Evolutionary conservation across 2,888 invertebrate species (phyloP).

Genomic region (Scrobipalpa atriplicella): DNA sequence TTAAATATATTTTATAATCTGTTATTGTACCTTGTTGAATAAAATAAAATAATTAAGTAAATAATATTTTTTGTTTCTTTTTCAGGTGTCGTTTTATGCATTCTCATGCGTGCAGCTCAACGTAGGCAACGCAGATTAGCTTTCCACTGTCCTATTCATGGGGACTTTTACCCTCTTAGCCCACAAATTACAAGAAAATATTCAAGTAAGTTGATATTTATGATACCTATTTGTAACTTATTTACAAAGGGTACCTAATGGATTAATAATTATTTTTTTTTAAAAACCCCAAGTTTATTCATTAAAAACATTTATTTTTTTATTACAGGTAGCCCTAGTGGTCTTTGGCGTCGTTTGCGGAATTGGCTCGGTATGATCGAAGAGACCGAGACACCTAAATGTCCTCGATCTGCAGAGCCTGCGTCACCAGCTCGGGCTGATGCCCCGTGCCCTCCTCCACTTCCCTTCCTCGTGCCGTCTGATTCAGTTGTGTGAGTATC

Average conservation of each 20-base stretch:
- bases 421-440: conserved; percentile 87
- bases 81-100: conserved; percentile 85
- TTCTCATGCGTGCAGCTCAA: conserved; percentile 86
- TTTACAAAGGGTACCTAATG: too few relatives aligned
- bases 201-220: conserved; percentile 78
- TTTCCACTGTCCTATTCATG: conserved; percentile 90
- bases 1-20: background rate
- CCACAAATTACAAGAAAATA: conserved; percentile 82
- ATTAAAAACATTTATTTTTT: too few relatives aligned
- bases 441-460: conserved; percentile 88
- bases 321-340: conserved; percentile 63
- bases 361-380: conserved; percentile 74
- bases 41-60: background rate
- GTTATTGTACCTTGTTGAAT: too few relatives aligned
- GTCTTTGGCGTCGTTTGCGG: conserved; percentile 68
- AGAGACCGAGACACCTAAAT: conserved; percentile 83
- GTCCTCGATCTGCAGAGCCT: conserved; percentile 87
- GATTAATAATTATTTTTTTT: too few relatives aligned
- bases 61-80: conserved; percentile 30
- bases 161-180: conserved; percentile 89
- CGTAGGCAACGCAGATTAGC: conserved; percentile 86
- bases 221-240: too few relatives aligned
- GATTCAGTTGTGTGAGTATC: conserved; percentile 86
- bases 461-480: conserved; percentile 88
- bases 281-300: too few relatives aligned